Evolutionary conservation across 2,888 invertebrate species (phyloP).

Genomic region (Agriotes lineatus): DNA sequence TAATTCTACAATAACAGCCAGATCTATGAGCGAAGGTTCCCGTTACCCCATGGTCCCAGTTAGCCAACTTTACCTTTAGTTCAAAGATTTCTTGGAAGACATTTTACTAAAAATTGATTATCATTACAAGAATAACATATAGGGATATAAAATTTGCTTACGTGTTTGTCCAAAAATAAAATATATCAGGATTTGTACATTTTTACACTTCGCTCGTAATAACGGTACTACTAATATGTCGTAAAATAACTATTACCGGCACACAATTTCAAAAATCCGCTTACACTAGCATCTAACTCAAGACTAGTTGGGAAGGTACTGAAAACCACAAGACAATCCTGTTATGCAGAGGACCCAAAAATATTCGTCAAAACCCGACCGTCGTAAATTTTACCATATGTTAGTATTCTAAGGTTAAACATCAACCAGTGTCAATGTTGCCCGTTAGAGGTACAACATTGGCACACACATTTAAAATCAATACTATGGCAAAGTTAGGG

Average conservation of each 20-base stretch:
- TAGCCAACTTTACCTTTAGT: no score
- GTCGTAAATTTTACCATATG: neutral
- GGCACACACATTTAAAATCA: no score
- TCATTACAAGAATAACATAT: neutral
- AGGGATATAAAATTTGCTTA: neutral
- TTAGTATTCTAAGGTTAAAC: conserved; percentile 5
- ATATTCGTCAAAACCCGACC: neutral
- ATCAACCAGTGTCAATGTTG: no score
- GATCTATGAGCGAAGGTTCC: no score
- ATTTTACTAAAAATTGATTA: conserved; percentile 3
- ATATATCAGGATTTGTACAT: neutral
- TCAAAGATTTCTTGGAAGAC: neutral
- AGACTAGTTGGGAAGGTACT: conserved; percentile 20
- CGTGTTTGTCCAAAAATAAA: neutral
- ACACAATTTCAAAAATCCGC: neutral
- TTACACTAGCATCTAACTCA: neutral
- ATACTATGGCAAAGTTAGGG: no score
- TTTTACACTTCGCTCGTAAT: neutral
- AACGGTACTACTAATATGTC: neutral
- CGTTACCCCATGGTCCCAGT: no score
- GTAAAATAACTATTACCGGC: conserved; percentile 1
- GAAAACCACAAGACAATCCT: neutral
- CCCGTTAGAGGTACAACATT: no score
- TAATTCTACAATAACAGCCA: no score
- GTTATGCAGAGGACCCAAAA: neutral